These are phyloP conservation scores for Leptura quadrifasciata DNA, from an alignment of 2,888 invertebrate species.

Conservation along the genomic window DNA sequence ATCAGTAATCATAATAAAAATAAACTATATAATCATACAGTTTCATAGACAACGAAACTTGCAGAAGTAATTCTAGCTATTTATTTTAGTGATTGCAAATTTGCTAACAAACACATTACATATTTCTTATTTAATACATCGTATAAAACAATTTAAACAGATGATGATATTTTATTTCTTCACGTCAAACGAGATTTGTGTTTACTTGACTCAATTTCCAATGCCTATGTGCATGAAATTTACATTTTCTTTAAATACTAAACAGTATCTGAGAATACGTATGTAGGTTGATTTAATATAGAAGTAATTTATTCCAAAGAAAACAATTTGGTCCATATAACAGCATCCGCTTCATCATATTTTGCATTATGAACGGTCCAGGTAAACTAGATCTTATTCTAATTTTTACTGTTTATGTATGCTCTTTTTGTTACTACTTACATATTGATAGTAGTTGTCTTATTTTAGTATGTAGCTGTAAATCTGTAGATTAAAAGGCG, in stretches of 20 bases:
- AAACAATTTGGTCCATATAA: background rate
- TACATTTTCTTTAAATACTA: background rate
- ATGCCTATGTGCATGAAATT: too few relatives aligned
- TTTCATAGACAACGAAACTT: too few relatives aligned
- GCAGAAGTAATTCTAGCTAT: too few relatives aligned
- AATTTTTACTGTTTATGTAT: background rate
- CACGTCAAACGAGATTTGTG: too few relatives aligned
- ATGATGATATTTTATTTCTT: too few relatives aligned
- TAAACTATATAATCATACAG: too few relatives aligned
- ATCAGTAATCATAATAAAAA: too few relatives aligned
- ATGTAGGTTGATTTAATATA: background rate
- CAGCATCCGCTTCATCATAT: background rate
- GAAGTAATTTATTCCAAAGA: background rate
- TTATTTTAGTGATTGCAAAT: too few relatives aligned
- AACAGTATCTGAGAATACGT: background rate
- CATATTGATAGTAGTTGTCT: background rate
- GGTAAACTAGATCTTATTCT: constrained; percentile 1
- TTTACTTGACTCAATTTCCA: too few relatives aligned
- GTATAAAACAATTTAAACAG: too few relatives aligned
- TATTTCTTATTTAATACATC: too few relatives aligned
- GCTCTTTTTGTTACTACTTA: background rate
- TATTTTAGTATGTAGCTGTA: background rate
- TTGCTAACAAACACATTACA: too few relatives aligned
- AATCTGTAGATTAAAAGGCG: background rate
- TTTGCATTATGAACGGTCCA: background rate